phyloP scores from a whole-genome alignment of 2,113 vertebrate genomes.

The Perca fluviatilis region DNA sequence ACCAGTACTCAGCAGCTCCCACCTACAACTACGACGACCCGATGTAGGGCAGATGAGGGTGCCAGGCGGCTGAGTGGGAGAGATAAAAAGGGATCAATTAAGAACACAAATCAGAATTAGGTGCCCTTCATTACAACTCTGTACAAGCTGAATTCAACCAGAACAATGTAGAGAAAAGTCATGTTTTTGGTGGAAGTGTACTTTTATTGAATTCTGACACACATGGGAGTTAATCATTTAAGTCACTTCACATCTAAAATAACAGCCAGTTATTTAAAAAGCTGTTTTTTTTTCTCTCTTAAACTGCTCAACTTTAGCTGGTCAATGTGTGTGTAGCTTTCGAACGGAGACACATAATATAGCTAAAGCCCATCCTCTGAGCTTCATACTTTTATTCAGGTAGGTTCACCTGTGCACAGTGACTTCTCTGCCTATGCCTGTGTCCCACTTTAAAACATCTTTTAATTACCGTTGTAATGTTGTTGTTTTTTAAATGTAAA shows the following conservation, averaged over 20 bases:
- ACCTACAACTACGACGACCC: slow-evolving; percentile 97
- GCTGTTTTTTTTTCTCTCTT: slow-evolving; percentile 27
- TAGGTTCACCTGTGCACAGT: slow-evolving; percentile 10
- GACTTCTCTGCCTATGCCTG: slow-evolving; percentile 15
- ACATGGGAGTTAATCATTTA: slow-evolving; percentile 7
- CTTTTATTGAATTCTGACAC: slow-evolving; percentile 42
- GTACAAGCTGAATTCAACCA: slow-evolving; percentile 57
- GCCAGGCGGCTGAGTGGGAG: slow-evolving; percentile 41
- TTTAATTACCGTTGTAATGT: slow-evolving; percentile 28
- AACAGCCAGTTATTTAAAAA: slow-evolving; percentile 31
- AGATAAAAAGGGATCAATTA: slow-evolving; percentile 76
- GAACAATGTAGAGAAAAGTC: slow-evolving; percentile 52
- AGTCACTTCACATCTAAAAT: slow-evolving; percentile 45
- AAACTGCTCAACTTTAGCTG: slow-evolving; percentile 47
- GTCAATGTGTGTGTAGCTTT: slow-evolving; percentile 44
- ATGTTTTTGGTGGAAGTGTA: slow-evolving; percentile 45
- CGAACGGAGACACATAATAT: slow-evolving; percentile 16
- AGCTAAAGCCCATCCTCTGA: slow-evolving; percentile 42
- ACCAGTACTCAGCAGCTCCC: slow-evolving; percentile 94
- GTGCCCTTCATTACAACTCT: slow-evolving; percentile 71
- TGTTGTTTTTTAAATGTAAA: slow-evolving; percentile 8
- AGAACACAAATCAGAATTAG: slow-evolving; percentile 76
- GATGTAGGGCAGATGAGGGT: slow-evolving; percentile 86
- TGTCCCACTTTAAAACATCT: slow-evolving; percentile 18
- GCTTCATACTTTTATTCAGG: slow-evolving; percentile 41